Evolutionary conservation across 2,113 vertebrate genomes (phyloP).

Genomic region (Furnarius figulus): DNA sequence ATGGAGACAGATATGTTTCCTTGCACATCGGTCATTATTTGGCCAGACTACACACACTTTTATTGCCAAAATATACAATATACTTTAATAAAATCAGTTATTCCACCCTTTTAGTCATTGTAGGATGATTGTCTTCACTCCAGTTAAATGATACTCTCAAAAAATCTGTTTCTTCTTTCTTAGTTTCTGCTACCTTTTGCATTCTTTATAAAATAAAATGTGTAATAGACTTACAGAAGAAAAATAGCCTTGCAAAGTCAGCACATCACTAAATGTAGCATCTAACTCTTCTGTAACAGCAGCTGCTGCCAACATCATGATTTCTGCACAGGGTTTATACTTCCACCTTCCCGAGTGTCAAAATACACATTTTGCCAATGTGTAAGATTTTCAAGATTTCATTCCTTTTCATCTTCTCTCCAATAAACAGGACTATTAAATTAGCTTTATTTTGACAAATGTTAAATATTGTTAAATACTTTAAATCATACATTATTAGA

Average conservation of each 20-base stretch:
- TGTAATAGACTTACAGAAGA: background rate
- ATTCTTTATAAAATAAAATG: background rate
- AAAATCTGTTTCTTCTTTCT: background rate
- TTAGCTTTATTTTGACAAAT: background rate
- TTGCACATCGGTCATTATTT: conserved; percentile 24
- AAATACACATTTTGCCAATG: background rate
- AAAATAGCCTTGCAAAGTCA: background rate
- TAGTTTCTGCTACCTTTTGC: background rate
- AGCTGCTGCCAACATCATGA: background rate
- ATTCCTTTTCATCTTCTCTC: background rate
- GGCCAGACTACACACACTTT: conserved; percentile 27
- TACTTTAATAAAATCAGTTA: conserved; percentile 22
- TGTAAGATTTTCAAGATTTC: background rate
- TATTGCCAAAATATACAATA: conserved; percentile 33
- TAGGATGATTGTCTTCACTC: background rate
- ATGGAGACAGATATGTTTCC: conserved; percentile 40
- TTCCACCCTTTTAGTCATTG: conserved; percentile 20
- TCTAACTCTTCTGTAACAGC: background rate
- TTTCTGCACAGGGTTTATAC: background rate
- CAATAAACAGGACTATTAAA: background rate
- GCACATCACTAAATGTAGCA: background rate
- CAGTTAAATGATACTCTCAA: background rate
- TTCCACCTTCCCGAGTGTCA: background rate
- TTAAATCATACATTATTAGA: background rate
- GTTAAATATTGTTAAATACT: background rate